Percentiles rank a stretch among this genome's conserved stretches.
phyloP scores from a whole-genome alignment of 2,888 invertebrate species.

The Syrphus vitripennis region DNA sequence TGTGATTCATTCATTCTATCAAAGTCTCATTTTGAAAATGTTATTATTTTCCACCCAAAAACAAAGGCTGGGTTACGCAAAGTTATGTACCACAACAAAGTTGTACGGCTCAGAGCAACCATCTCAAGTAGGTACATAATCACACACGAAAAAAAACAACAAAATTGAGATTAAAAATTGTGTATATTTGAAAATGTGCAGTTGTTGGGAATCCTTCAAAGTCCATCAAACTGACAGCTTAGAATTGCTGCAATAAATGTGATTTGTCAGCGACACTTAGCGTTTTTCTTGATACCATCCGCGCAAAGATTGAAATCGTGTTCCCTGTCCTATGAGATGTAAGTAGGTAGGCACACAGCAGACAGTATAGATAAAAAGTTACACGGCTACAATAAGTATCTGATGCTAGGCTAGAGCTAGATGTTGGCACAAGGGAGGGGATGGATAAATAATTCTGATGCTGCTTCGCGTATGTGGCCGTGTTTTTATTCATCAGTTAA shows the following conservation, averaged over 20 bases:
- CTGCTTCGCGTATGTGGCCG: conserved; percentile 36
- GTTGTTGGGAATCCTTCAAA: conserved; percentile 72
- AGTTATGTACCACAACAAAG: conserved; percentile 11
- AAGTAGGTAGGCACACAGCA: conserved; percentile 59
- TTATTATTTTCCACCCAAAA: conserved; percentile 31
- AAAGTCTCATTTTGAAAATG: conserved; percentile 29
- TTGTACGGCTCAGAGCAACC: conserved; percentile 1
- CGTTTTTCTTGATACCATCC: conserved; percentile 68
- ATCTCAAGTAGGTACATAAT: not conserved
- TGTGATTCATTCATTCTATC: conserved; percentile 35
- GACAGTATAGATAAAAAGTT: conserved; percentile 43
- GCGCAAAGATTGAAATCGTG: conserved; percentile 71
- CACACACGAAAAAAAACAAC: conserved; percentile 27
- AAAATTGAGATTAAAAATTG: conserved; percentile 69
- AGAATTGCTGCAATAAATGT: conserved; percentile 71
- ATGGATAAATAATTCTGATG: not conserved
- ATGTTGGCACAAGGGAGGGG: not conserved
- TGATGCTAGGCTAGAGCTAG: not conserved
- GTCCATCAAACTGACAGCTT: conserved; percentile 71
- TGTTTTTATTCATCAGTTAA: conserved; percentile 52
- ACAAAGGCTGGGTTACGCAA: conserved; percentile 60
- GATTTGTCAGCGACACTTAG: conserved; percentile 71
- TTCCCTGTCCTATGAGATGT: conserved; percentile 64
- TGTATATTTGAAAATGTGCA: conserved; percentile 70
- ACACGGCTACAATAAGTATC: conserved; percentile 18